Evolutionary conservation across 1,140 invertebrate species (phyloP).

Genomic region (Ips typographus): DNA sequence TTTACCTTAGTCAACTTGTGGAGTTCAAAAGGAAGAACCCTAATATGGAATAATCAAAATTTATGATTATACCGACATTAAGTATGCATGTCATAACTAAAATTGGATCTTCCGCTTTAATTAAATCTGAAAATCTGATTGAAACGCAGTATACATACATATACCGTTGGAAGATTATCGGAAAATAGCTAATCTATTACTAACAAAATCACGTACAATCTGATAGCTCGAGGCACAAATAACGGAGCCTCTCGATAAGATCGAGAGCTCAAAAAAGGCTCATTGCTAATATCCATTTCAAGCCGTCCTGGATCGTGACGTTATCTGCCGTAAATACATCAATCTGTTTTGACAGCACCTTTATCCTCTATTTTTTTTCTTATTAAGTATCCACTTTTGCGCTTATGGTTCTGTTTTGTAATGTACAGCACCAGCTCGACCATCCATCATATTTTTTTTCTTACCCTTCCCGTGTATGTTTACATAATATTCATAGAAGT

Average conservation of each 20-base stretch:
- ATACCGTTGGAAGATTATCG: no score
- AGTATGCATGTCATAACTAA: no score
- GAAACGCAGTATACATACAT: no score
- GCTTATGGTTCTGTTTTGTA: constrained; percentile 6
- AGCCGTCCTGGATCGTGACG: neutral
- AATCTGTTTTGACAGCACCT: constrained; percentile 14
- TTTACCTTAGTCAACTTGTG: no score
- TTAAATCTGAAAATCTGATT: no score
- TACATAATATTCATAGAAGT: neutral
- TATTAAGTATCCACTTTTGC: constrained; percentile 8
- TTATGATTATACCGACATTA: no score
- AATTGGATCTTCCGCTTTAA: no score
- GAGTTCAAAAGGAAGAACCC: no score
- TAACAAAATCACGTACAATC: no score
- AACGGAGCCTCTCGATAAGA: constrained; percentile 1
- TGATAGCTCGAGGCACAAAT: neutral
- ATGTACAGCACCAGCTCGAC: neutral
- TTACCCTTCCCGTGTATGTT: neutral
- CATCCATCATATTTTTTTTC: constrained; percentile 2
- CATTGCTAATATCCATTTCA: constrained; percentile 6
- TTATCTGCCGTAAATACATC: constrained; percentile 12
- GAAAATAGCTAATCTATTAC: no score
- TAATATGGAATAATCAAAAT: no score
- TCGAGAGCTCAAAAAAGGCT: constrained; percentile 6
- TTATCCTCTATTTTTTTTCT: constrained; percentile 11